Percentiles rank a stretch among this genome's conserved stretches.
These are phyloP conservation scores for Pachymerium ferrugineum DNA, from an alignment of 2,888 invertebrate species.

Conservation along the genomic window DNA sequence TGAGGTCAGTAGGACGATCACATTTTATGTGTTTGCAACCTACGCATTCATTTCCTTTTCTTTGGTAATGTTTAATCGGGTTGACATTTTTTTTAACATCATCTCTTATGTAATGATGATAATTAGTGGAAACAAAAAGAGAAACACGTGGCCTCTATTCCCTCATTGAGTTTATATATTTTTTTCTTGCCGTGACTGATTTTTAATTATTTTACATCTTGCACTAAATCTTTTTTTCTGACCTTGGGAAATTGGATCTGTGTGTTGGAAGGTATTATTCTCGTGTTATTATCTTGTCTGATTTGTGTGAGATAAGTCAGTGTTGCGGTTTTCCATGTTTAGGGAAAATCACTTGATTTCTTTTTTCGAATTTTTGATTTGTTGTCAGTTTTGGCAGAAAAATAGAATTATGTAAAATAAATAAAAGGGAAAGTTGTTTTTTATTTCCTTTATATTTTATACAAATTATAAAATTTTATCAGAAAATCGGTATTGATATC, in stretches of 20 bases:
- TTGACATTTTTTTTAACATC: too few species aligned
- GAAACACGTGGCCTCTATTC: neutral
- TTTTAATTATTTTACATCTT: neutral
- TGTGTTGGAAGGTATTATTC: neutral
- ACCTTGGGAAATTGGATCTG: neutral
- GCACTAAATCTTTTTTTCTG: neutral
- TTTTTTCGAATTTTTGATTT: neutral
- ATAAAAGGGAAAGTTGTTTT: too few species aligned
- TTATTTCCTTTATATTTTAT: too few species aligned
- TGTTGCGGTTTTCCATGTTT: neutral
- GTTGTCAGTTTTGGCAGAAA: neutral
- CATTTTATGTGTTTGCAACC: neutral
- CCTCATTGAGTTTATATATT: neutral
- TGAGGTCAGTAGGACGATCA: neutral
- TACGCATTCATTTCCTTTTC: neutral
- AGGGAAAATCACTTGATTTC: neutral
- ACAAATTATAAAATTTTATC: too few species aligned
- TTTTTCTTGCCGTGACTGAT: neutral
- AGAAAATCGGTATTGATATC: too few species aligned
- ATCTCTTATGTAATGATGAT: too few species aligned
- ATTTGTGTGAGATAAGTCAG: neutral
- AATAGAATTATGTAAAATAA: neutral
- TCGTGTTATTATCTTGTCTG: neutral
- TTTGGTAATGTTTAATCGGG: neutral
- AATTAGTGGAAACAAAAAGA: neutral